Evolutionary conservation across 2,888 invertebrate species (phyloP), one percentile per base, ranked within the genome.

Genomic region (Ormyrus pomaceus): DNA sequence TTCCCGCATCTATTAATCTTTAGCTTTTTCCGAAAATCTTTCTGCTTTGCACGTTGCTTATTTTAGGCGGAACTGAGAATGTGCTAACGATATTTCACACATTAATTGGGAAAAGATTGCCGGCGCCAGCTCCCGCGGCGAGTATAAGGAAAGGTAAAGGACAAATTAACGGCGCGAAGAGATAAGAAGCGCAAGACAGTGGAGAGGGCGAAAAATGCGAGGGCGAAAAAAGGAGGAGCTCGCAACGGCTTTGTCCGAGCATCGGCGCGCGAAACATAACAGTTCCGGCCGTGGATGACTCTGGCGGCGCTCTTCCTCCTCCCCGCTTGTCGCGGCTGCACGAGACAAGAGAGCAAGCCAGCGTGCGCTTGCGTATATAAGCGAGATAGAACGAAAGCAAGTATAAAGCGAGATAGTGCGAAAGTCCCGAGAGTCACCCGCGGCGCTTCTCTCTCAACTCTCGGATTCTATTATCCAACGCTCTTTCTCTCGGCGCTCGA

Each of bases 391-490:
- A 11, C 46, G 48, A 45, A 19, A 65, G 48, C 34, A 34, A 34
- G 34, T 34, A 34, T 34, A 48, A 46, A 65, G 64, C 7, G 50
- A 45, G 53, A 34, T 56, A 62, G n/a, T 34, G 77, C 48, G 48
- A 58, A 19, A 58, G 10, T 62, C 34, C 65, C 61, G 53, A 75
- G 68, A 61, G 68, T 59, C 45, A 51, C 78, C 73, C 69, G 62
- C 58, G 79, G 79, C 79, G 69, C 69, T 82, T 79, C 77, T 73
- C 78, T 75, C 74, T 65, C 77, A 70, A 79, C 79, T 79, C 82
- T 78, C 75, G 69, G 72, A 82, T 82, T 82, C 80, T 80, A 82
- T 82, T 77, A 80, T 80, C 80, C 72, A 45, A 34, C 66, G 34
- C 77, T 51, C 53, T 13, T 46, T 19, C 13, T 3, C 51, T 11